Base-by-base conservation (phyloP, 2,113 vertebrate species). In the Pygathrix nemaeus region DNA sequence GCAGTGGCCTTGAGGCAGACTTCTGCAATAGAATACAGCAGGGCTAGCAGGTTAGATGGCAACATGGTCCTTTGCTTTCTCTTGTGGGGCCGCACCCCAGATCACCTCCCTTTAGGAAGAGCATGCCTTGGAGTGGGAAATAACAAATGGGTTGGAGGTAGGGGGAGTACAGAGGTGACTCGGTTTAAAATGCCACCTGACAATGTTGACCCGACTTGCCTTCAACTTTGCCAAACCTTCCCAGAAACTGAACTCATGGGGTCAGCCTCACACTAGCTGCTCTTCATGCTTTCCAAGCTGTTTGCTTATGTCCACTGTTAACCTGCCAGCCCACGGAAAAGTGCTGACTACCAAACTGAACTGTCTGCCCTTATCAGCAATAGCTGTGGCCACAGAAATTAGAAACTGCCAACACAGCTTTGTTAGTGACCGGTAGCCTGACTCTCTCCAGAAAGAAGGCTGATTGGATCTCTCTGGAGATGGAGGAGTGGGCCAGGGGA, bases 291-390 rank as follows among this genome's bases (percentile, higher is more conserved):
- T 78, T 52, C 55, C 32, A 40, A 27, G 38, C n/a, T 82, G 11
- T 72, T 40, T 17, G 11, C 25, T 23, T 64, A 43, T 10, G 81
- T 35, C 14, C 11, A 1, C 43, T 1, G 4, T 40, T 27, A 75
- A 25, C 30, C 76, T 70, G 23, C 38, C 3, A 0, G 6, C n/a
- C n/a, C 30, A 5, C 10, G 27, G 38, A 6, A 9, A 57, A 38
- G 27, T 78, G n/a, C 59, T 9, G 43, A 12, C 43, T 0, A 25
- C 66, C 38, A 27, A 11, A 1, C 7, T 0, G 14, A 52, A 61
- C 40, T 9, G 5, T 32, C 40, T n/a, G 38, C 52, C 57, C 11
- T 48, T 4, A 18, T 38, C 57, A 8, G 4, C 50, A 57, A n/a
- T 16, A 17, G 18, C 32, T 20, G 20, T 2, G 75, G 32, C 9